These are phyloP conservation scores for Xiphophorus birchmanni DNA, from an alignment of 2,797 vertebrate genomes.

Conservation along the genomic window DNA sequence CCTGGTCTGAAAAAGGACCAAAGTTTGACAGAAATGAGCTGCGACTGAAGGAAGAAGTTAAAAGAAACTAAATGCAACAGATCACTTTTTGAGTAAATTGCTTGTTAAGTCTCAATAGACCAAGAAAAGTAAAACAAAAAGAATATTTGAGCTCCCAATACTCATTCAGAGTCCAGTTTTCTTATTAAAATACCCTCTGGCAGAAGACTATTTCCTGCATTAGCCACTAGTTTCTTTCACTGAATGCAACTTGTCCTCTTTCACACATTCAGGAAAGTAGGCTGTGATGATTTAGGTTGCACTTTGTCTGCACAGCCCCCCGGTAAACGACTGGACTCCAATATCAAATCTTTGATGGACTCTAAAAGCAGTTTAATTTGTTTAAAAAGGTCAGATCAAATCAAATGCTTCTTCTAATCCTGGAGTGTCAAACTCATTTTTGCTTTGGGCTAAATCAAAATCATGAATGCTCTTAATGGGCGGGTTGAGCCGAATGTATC, in stretches of 20 bases:
- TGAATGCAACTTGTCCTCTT: background rate
- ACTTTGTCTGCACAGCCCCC: background rate
- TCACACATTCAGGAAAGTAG: background rate
- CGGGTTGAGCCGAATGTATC: too few species aligned
- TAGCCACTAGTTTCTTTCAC: background rate
- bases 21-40: background rate
- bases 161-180: background rate
- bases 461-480: too few species aligned
- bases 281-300: background rate
- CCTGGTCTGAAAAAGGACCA: too few species aligned
- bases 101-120: background rate
- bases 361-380: background rate
- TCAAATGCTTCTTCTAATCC: conserved; percentile 2
- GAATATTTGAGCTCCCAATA: background rate
- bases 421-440: too few species aligned
- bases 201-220: background rate
- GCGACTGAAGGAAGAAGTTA: background rate
- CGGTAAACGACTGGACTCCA: background rate
- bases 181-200: background rate
- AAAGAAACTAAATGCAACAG: background rate
- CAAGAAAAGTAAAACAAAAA: background rate
- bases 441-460: too few species aligned
- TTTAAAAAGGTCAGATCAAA: background rate
- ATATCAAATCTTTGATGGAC: background rate
- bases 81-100: background rate